Conservation (phyloP, 1,140 invertebrate species). For the Drosophila kanapiae region DNA sequence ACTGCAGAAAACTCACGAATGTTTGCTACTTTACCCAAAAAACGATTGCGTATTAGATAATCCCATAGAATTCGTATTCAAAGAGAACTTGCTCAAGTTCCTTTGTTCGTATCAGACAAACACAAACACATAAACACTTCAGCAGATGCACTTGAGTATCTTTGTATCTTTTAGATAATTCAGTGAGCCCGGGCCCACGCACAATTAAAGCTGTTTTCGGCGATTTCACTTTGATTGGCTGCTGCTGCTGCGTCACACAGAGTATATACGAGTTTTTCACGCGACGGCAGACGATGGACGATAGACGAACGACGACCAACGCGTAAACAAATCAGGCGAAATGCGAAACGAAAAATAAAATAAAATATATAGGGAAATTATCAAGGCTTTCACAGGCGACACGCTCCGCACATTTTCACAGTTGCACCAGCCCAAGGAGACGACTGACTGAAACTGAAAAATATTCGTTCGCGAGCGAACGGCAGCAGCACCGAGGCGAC, state of each 20-base stretch:
- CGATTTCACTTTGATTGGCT: slow-evolving; percentile 40
- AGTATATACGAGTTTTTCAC: slow-evolving; percentile 29
- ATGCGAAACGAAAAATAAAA: slow-evolving; percentile 52
- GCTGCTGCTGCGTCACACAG: slow-evolving; percentile 25
- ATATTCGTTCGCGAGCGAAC: slow-evolving; percentile 51
- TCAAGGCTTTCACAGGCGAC: slow-evolving; percentile 52
- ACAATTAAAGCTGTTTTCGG: slow-evolving; percentile 49
- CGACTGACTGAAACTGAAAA: slow-evolving; percentile 74
- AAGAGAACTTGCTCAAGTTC: slow-evolving; percentile 36
- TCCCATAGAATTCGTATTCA: slow-evolving; percentile 31
- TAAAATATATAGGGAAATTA: slow-evolving; percentile 42
- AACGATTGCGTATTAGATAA: slow-evolving; percentile 52
- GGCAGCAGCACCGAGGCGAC: slow-evolving; percentile 32
- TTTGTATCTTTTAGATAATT: slow-evolving; percentile 45
- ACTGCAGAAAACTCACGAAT: slow-evolving; percentile 65
- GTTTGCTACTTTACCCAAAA: slow-evolving; percentile 32
- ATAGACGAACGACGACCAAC: slow-evolving; percentile 19
- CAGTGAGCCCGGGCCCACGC: slow-evolving; percentile 48
- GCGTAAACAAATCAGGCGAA: slow-evolving; percentile 55
- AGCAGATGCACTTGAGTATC: slow-evolving; percentile 53
- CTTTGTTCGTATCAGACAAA: slow-evolving; percentile 47
- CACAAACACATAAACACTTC: slow-evolving; percentile 14
- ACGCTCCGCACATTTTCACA: slow-evolving; percentile 80
- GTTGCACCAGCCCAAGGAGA: slow-evolving; percentile 83
- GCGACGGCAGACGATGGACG: slow-evolving; percentile 7